Evolutionary conservation across 2,797 vertebrate species (phyloP), one percentile per base, ranked within the genome.

Genomic region (Pagetopsis macropterus): DNA sequence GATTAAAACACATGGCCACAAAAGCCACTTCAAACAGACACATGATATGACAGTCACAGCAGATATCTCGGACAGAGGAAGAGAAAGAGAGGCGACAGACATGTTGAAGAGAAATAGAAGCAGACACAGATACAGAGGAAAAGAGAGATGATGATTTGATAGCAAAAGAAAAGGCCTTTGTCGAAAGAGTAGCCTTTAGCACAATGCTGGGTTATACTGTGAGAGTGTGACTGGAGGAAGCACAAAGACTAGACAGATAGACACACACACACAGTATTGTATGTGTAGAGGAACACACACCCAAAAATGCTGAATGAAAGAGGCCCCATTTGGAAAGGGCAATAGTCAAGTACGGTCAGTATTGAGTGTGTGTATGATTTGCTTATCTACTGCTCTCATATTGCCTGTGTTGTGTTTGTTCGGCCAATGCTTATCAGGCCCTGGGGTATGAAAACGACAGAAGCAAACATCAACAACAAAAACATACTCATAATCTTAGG

Each of bases 31-130:
- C 76, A 83, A 78, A 86, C 84, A 88, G 79, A 86, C 81, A 67
- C 77, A 81, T 69, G 87, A 82, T 80, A 90, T 92, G 93, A 94
- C 65, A 88, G 89, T 95, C 95, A 37, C 33, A 95, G 94, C 92
- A 94, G 94, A 95, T 91, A 55, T 12, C 88, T 48, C 57, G 81
- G 89, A 92, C 91, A 89, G 57, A 68, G 54, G 79, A 4, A 50
- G 62, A 65, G 52, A 60, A 3, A 64, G 57, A 68, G 27, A 62
- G 57, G 77, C 73, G 64, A 48, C 70, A 72, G 76, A 76, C 63
- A 75, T 46, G 68, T 55, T 82, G 70, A 66, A 54, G 75, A 80
- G 72, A 70, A 78, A 83, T 50, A 78, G 82, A 78, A 65, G 63
- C 54, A 75, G 61, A 81, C 59, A 77, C 65, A 75, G 72, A 77